Percentiles rank a stretch among this genome's conserved stretches.
phyloP scores from a whole-genome alignment of 2,113 vertebrate species.

The Argyrosomus japonicus region DNA sequence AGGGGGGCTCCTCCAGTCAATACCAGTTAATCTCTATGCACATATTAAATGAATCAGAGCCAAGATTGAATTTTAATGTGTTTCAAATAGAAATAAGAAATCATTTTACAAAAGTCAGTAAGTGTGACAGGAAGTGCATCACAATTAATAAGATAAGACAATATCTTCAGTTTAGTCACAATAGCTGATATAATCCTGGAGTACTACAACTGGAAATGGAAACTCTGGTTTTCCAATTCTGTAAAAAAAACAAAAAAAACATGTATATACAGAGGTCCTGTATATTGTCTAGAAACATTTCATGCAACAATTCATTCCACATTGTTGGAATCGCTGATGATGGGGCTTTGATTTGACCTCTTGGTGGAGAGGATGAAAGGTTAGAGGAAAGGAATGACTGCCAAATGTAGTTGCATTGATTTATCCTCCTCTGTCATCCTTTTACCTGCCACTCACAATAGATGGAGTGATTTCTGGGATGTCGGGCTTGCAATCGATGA shows the following conservation, averaged over 20 bases:
- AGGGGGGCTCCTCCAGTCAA: conserved; percentile 44
- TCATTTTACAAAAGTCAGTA: background rate
- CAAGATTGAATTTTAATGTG: conserved; percentile 26
- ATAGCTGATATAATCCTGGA: too few relatives aligned
- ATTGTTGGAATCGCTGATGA: conserved; percentile 51
- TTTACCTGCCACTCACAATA: conserved; percentile 70
- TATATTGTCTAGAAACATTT: background rate
- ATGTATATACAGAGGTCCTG: background rate
- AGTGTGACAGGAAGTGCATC: background rate
- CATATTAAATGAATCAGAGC: conserved; percentile 54
- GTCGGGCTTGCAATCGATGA: conserved; percentile 63
- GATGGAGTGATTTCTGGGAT: conserved; percentile 69
- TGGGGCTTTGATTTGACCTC: conserved; percentile 72
- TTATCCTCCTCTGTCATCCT: conserved; percentile 67
- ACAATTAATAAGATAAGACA: background rate
- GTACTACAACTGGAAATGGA: background rate
- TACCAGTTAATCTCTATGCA: conserved; percentile 63
- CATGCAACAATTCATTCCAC: conserved; percentile 44
- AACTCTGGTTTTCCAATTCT: background rate
- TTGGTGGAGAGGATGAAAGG: conserved; percentile 71
- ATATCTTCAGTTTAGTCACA: too few relatives aligned
- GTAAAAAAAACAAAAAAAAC: background rate
- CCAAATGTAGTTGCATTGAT: conserved; percentile 75
- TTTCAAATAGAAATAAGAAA: conserved; percentile 5
- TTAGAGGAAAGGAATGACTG: conserved; percentile 72